A percentile compares a stretch with the other conserved stretches of the same genome.
Conservation (phyloP, 2,797 vertebrate species). For the Alca torda region DNA sequence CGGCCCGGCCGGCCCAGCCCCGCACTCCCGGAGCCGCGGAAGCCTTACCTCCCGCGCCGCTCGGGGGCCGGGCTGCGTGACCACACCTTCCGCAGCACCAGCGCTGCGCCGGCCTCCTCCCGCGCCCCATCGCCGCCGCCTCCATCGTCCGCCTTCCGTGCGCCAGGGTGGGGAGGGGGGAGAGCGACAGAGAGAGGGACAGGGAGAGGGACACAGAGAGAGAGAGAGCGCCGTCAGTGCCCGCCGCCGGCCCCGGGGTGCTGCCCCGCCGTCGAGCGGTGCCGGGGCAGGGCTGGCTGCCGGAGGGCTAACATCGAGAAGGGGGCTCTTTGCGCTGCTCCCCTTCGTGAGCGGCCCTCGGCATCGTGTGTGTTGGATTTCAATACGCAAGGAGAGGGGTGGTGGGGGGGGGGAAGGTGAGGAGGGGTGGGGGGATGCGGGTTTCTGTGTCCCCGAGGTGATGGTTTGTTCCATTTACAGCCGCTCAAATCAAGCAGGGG, state of each 20-base stretch:
- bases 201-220: background rate
- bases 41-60: constrained; percentile 86
- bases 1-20: constrained; percentile 2
- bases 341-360: background rate
- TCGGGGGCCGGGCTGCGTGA: constrained; percentile 85
- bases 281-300: background rate
- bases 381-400: background rate
- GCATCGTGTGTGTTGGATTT: background rate
- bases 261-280: background rate
- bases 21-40: constrained; percentile 34
- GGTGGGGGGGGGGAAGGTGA: no score
- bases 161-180: background rate
- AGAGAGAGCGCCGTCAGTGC: constrained; percentile 10
- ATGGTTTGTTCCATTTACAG: background rate
- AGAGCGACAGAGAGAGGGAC: no score
- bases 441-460: background rate
- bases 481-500: background rate
- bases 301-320: background rate
- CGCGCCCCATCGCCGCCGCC: constrained; percentile 79
- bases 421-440: background rate
- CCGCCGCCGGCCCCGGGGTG: background rate
- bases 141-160: constrained; percentile 80
- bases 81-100: constrained; percentile 89
- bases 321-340: background rate
- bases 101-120: constrained; percentile 85